phyloP scores from a whole-genome alignment of 2,113 vertebrate species.

The Bolborhynchus lineola region DNA sequence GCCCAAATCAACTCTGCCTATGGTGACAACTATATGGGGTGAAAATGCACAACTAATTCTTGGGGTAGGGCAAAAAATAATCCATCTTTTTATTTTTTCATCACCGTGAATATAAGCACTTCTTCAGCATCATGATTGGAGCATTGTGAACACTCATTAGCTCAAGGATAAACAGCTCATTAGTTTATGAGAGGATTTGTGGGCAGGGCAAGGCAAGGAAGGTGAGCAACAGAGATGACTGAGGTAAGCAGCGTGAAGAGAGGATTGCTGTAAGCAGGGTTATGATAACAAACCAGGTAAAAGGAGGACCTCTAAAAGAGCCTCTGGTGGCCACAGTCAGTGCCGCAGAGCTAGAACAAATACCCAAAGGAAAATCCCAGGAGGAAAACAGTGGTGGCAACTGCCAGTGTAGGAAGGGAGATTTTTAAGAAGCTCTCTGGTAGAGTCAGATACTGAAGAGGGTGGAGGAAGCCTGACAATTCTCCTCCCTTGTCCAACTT shows the following conservation, averaged over 20 bases:
- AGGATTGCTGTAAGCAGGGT: not conserved
- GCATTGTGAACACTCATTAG: not conserved
- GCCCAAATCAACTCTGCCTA: not conserved
- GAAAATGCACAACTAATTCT: slow-evolving; percentile 1
- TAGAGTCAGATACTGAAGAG: not conserved
- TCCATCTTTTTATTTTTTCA: slow-evolving; percentile 8
- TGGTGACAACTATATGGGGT: not conserved
- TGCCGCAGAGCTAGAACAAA: not conserved
- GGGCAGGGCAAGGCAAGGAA: not conserved
- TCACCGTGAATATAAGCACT: not conserved
- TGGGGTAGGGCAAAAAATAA: not conserved
- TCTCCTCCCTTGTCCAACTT: not conserved
- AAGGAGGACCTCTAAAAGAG: not conserved
- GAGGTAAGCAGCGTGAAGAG: not conserved
- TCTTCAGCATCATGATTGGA: not conserved
- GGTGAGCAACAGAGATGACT: not conserved
- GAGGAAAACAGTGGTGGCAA: not conserved
- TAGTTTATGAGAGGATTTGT: not conserved
- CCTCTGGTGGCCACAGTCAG: not conserved
- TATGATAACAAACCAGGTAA: not conserved
- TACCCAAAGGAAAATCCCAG: not conserved
- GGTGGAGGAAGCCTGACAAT: not conserved
- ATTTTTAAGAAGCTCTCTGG: not conserved
- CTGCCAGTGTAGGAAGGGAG: not conserved
- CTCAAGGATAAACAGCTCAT: not conserved